Evolutionary conservation across 2,113 vertebrate species (phyloP).

Genomic region (Leuciscus idus): DNA sequence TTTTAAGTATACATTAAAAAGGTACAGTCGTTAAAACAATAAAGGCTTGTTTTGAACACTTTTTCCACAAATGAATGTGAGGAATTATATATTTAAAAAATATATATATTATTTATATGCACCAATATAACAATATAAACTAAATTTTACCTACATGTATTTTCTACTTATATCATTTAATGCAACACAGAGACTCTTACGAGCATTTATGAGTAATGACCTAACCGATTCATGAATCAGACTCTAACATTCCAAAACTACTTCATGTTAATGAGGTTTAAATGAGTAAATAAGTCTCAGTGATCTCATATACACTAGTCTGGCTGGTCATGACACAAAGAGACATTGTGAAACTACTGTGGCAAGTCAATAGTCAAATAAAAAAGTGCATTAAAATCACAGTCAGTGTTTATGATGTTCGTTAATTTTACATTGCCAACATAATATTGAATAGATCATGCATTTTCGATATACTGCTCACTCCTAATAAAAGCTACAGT

Average conservation of each 20-base stretch:
- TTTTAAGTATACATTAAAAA: no score
- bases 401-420: background rate
- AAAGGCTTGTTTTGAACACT: no score
- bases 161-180: no score
- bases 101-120: no score
- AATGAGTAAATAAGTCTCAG: constrained; percentile 1
- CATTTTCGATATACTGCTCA: background rate
- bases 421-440: background rate
- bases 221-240: no score
- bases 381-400: constrained; percentile 4
- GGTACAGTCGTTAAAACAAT: no score
- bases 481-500: background rate
- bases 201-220: no score
- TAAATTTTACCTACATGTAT: no score
- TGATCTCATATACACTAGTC: background rate
- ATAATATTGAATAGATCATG: constrained; percentile 3
- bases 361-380: constrained; percentile 1
- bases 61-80: no score
- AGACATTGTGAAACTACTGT: background rate
- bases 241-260: background rate
- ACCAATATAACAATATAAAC: no score
- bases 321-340: background rate
- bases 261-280: background rate
- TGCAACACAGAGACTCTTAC: no score
- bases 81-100: no score